Conservation (phyloP, 2,113 vertebrate species). For the Panurus biarmicus region DNA sequence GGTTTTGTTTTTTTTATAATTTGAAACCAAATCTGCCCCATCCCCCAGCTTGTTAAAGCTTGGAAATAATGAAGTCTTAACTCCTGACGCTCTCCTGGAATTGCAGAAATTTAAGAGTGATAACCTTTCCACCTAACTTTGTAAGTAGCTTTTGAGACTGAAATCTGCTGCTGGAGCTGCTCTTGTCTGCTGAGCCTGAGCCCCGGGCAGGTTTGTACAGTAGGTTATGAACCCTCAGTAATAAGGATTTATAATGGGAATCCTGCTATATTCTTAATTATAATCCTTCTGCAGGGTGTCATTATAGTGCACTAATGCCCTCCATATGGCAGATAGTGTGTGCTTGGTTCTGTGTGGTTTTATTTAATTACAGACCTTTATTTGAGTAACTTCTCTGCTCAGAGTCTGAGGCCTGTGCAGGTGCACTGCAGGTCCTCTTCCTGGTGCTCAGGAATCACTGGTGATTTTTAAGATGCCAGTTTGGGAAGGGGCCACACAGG, state of each 20-base stretch:
- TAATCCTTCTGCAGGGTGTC: background rate
- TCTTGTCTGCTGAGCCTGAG: background rate
- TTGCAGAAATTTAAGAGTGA: background rate
- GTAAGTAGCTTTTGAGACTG: background rate
- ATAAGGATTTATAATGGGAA: constrained; percentile 29
- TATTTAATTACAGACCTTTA: background rate
- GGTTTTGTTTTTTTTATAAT: background rate
- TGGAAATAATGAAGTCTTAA: background rate
- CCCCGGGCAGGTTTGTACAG: background rate
- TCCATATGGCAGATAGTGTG: background rate
- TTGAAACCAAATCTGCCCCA: background rate
- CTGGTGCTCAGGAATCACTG: background rate
- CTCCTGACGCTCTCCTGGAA: background rate
- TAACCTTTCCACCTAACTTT: background rate
- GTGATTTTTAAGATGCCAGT: background rate
- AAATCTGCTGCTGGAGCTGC: background rate
- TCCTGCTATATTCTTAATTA: constrained; percentile 24
- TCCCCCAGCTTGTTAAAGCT: background rate
- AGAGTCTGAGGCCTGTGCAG: background rate
- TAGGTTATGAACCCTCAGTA: constrained; percentile 20
- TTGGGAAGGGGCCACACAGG: background rate
- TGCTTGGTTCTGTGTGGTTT: background rate
- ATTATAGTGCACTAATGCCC: background rate
- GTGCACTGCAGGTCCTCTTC: background rate
- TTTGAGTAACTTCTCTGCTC: background rate